These are phyloP conservation scores for Rhyacophila evoluta DNA, from an alignment of 2,888 invertebrate genomes.

Conservation along the genomic window DNA sequence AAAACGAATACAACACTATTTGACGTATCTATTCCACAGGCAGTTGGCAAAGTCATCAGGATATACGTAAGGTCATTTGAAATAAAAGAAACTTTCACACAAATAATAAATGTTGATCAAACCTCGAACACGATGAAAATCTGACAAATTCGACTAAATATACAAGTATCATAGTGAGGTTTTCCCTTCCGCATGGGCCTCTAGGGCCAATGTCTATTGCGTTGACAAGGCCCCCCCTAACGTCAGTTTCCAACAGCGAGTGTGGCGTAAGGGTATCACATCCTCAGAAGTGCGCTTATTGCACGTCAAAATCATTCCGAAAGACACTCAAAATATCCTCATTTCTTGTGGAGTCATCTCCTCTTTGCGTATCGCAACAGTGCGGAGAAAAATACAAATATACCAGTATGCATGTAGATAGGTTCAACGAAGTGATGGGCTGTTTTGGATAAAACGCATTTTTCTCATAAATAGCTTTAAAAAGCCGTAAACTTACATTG, in stretches of 20 bases:
- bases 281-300: slow-evolving; percentile 28
- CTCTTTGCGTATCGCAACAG: slow-evolving; percentile 29
- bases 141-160: not conserved
- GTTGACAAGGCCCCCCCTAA: slow-evolving; percentile 39
- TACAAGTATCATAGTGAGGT: not conserved
- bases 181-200: slow-evolving; percentile 12
- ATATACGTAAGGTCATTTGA: slow-evolving; percentile 35
- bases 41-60: not conserved
- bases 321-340: slow-evolving; percentile 31
- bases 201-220: slow-evolving; percentile 25
- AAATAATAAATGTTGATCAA: slow-evolving; percentile 34
- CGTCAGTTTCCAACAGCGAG: slow-evolving; percentile 37
- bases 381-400: slow-evolving; percentile 37
- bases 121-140: slow-evolving; percentile 15
- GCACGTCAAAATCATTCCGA: slow-evolving; percentile 12
- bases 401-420: slow-evolving; percentile 42
- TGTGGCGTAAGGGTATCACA: slow-evolving; percentile 38
- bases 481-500: slow-evolving; percentile 85
- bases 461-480: slow-evolving; percentile 49
- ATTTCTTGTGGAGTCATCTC: slow-evolving; percentile 5
- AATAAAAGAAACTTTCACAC: slow-evolving; percentile 38
- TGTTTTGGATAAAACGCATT: slow-evolving; percentile 49
- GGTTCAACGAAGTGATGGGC: slow-evolving; percentile 40
- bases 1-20: not conserved
- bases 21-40: not conserved